These are phyloP conservation scores for Percopsis transmontana DNA, from an alignment of 2,113 vertebrate species.

Conservation along the genomic window DNA sequence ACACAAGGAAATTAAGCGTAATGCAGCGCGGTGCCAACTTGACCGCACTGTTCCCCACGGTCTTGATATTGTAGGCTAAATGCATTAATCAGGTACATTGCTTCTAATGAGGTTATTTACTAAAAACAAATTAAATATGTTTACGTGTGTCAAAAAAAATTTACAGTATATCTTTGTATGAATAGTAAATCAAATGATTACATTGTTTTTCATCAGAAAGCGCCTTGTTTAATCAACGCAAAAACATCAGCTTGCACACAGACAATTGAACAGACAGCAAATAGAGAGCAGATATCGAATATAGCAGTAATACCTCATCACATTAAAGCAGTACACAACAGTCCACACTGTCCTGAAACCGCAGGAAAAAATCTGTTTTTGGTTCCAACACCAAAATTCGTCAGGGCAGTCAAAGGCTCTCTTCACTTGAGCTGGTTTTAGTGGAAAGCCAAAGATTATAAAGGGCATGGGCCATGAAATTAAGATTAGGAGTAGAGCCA, in stretches of 20 bases:
- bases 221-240: conserved; percentile 36
- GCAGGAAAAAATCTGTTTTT: too few species aligned
- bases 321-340: conserved; percentile 1
- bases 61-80: background rate
- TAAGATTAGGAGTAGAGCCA: conserved; percentile 2
- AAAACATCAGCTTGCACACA: background rate
- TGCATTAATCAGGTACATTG: background rate
- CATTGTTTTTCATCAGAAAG: conserved; percentile 25
- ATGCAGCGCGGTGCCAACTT: background rate
- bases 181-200: conserved; percentile 30
- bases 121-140: conserved; percentile 15
- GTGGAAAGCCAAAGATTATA: background rate
- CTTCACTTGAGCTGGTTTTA: conserved; percentile 21
- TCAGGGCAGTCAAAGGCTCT: conserved; percentile 3
- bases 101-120: conserved; percentile 4
- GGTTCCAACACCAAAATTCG: background rate
- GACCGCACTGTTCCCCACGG: background rate
- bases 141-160: conserved; percentile 5
- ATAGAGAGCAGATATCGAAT: background rate
- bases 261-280: conserved; percentile 1
- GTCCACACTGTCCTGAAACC: background rate
- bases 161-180: conserved; percentile 4
- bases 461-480: conserved; percentile 1
- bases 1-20: background rate
- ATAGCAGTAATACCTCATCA: background rate